Evolutionary conservation across 2,888 invertebrate genomes (phyloP), one percentile per base, ranked within the genome.

Genomic region (Ectemnius lituratus): DNA sequence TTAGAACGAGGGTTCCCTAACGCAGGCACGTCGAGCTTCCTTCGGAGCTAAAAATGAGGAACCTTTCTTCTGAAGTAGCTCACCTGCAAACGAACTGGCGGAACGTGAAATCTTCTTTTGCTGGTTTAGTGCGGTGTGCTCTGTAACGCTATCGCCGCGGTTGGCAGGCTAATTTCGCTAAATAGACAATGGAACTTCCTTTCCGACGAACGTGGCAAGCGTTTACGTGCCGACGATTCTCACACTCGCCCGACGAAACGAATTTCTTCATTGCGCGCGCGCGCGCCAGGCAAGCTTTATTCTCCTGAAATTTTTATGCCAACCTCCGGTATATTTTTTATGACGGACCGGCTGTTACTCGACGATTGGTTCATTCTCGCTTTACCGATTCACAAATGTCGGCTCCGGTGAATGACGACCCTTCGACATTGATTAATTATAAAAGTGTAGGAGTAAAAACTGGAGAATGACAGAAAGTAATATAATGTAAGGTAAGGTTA

Each of bases 161-260:
- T 14, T 37, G 8, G 13, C n/a, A 49, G 59, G 16, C 57, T 74
- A 74, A 75, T 74, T 75, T 59, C 52, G 49, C 60, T 66, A 58
- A 75, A 62, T 57, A 58, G 46, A 73, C 27, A 49, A 45, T 14
- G 45, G n/a, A 13, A 14, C 27, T 14, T 45, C 23, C 52, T 20
- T 20, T n/a, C 2, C n/a, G 52, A 11, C 37, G 37, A 11, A 37
- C 8, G 37, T 23, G 45, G 20, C 58, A 16, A 8, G 61, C 37
- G 16, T 61, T 62, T 45, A 23, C 37, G 37, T 13, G 23, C 46
- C 59, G 28, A 18, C 23, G n/a, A 66, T 58, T 62, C 47, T 45
- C 37, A 37, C 37, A 37, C 37, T 6, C 8, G 5, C 8, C 37
- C 37, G 37, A 6, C 37, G 37, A 37, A 37, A 37, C 37, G 37